Base-by-base conservation (phyloP, 2,113 vertebrate species). In the Gadus chalcogrammus region DNA sequence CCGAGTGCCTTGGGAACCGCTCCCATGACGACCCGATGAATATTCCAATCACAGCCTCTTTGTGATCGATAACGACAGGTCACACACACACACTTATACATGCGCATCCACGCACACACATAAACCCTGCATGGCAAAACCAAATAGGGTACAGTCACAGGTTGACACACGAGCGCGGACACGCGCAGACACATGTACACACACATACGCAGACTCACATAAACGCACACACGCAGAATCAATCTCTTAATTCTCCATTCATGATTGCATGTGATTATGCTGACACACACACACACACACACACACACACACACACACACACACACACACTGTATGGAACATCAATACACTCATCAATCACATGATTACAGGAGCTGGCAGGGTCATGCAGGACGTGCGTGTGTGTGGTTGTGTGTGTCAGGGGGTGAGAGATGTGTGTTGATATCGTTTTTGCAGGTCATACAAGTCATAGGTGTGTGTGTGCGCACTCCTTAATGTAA, bases 301-400 rank as follows among this genome's bases (percentile, higher is more conserved):
- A 20, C 20, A 20, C 20, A 20, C 20, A 20, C 20, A 20, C 20
- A 20, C 20, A 20, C 20, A 20, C 20, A 20, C 20, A 20, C 20
- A 20, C 20, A 20, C 20, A 20, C 20, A 20, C 20, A 20, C 75
- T 83, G 79, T 82, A 82, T 78, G 64, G 78, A 76, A 84, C 81
- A 85, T 88, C 84, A 82, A 83, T 83, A 79, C 38, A 35, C 74
- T 82, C 83, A 88, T 88, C 81, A 83, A 86, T 88, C 84, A 79
- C 74, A 77, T 75, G 75, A 78, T 81, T 84, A 76, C 17, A 71
- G 64, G 74, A 78, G 82, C 84, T 77, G 72, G 73, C 76, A 73
- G 75, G 71, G 75, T 76, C 74, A 73, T 53, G 69, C 38, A 11
- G 20, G n/a, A 3, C 59, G 48, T 31, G 22, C 66, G 20, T 24